Evolutionary conservation across 1,140 invertebrate genomes (phyloP).

Genomic region (Zaprionus nigranus): DNA sequence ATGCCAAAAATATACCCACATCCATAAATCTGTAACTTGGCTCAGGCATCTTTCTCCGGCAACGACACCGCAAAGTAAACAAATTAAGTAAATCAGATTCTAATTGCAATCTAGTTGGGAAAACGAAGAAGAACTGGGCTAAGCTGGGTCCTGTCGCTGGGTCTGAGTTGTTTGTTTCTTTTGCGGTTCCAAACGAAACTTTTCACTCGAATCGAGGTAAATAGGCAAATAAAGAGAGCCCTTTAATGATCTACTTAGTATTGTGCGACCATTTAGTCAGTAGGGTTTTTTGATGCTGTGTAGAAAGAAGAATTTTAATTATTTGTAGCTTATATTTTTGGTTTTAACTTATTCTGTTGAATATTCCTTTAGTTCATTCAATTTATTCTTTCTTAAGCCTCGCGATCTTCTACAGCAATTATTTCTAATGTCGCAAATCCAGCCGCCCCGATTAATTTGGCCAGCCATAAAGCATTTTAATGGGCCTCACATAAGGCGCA

Average conservation of each 20-base stretch:
- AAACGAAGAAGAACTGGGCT: conserved; percentile 17
- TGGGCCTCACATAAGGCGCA: conserved; percentile 61
- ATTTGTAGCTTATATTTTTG: too few species aligned
- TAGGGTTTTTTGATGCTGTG: background rate
- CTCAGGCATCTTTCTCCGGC: conserved; percentile 30
- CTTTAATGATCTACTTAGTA: too few species aligned
- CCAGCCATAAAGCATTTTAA: conserved; percentile 59
- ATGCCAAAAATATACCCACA: conserved; percentile 68
- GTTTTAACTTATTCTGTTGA: too few species aligned
- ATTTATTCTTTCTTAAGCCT: background rate
- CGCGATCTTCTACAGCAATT: background rate
- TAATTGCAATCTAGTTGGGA: conserved; percentile 67
- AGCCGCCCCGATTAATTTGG: conserved; percentile 46
- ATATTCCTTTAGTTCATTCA: background rate
- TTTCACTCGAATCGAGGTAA: conserved; percentile 47
- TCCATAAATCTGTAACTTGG: conserved; percentile 67
- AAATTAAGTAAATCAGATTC: conserved; percentile 77
- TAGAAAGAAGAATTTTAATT: too few species aligned
- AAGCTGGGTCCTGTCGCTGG: background rate
- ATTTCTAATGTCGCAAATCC: background rate
- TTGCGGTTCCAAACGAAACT: conserved; percentile 57
- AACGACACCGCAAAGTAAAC: conserved; percentile 69
- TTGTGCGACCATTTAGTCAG: background rate
- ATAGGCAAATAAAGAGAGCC: conserved; percentile 55
- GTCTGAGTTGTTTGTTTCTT: conserved; percentile 59